Base-by-base conservation (phyloP, 2,113 vertebrate genomes). In the Melanerpes aurifrons region DNA sequence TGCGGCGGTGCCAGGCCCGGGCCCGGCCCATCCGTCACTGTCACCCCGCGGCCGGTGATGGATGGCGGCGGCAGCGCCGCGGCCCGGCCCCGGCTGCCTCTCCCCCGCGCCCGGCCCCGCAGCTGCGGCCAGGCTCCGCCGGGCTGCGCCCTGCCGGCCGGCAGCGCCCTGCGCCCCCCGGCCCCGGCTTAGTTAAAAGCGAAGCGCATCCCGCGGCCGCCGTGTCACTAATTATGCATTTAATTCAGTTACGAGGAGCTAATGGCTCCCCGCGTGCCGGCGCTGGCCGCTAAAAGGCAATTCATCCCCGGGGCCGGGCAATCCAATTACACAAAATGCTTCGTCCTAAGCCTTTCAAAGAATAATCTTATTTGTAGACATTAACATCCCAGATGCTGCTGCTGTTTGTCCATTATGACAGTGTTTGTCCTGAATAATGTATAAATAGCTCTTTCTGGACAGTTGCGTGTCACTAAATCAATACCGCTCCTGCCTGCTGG, bases 281-380 rank as follows among this genome's bases (percentile, higher is more conserved):
- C 98, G 98, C 98, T 98, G 97, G 97, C 98, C 98, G 98, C 98
- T 99, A 99, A 99, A 99, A 99, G 98, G 98, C 98, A 98, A 99
- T 99, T 99, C 98, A 98, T 99, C 98, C 98, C 98, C 97, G 97
- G 98, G 98, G 99, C 98, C 94, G 98, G 98, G 98, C 98, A 99
- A 99, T 99, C 98, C 98, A 98, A 99, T 99, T 99, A 99, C 98
- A 98, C 97, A 98, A 98, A 99, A 99, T 98, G 98, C 98, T 99
- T 98, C 98, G 98, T 98, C 97, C 98, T 99, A 99, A 99, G 98
- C 98, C 98, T 98, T 98, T 98, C 98, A 98, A 98, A 98, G 97
- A 98, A 98, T 99, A 99, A 99, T 99, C 98, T 98, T 99, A 98
- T 99, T 99, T 99, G 98, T 98, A 98, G 98, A 98, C 98, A 99